A percentile compares a stretch with the other conserved stretches of the same genome.
phyloP scores from a whole-genome alignment of 2,888 invertebrate species.

The Altica lythri region DNA sequence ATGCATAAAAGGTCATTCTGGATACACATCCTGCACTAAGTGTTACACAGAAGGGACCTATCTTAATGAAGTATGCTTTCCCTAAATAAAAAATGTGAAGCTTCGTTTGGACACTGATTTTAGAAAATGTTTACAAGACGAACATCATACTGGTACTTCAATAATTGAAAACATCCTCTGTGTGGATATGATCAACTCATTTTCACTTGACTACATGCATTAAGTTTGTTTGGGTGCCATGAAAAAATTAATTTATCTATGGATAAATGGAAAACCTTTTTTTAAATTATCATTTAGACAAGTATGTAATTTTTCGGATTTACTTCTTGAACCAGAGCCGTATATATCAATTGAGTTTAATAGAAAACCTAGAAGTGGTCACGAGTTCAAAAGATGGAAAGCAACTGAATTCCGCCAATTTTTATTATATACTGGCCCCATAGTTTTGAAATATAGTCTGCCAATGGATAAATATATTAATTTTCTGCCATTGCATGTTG shows the following conservation, averaged over 20 bases:
- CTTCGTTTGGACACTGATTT: too few relatives aligned
- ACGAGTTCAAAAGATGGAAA: slow-evolving; percentile 28
- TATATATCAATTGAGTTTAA: slow-evolving; percentile 11
- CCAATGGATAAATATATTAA: slow-evolving; percentile 5
- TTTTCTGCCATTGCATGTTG: background rate
- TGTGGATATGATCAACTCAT: slow-evolving; percentile 38
- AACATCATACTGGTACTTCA: too few relatives aligned
- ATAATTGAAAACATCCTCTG: slow-evolving; percentile 33
- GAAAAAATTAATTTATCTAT: slow-evolving; percentile 24
- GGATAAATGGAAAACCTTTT: slow-evolving; percentile 17
- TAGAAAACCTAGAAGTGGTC: slow-evolving; percentile 23
- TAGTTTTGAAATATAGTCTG: slow-evolving; percentile 21
- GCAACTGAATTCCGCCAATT: slow-evolving; percentile 30
- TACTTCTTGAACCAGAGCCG: background rate
- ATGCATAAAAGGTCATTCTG: too few relatives aligned
- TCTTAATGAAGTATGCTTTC: too few relatives aligned
- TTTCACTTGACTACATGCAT: slow-evolving; percentile 38
- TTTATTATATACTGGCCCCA: slow-evolving; percentile 29
- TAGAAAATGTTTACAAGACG: too few relatives aligned
- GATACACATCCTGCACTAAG: too few relatives aligned
- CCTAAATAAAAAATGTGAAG: too few relatives aligned
- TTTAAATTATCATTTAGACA: slow-evolving; percentile 16
- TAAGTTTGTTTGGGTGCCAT: slow-evolving; percentile 29
- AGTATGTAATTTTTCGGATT: slow-evolving; percentile 9
- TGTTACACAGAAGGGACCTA: too few relatives aligned